Evolutionary conservation across 2,888 invertebrate genomes (phyloP), one percentile per base, ranked within the genome.

Genomic region (Drosophila conformis): DNA sequence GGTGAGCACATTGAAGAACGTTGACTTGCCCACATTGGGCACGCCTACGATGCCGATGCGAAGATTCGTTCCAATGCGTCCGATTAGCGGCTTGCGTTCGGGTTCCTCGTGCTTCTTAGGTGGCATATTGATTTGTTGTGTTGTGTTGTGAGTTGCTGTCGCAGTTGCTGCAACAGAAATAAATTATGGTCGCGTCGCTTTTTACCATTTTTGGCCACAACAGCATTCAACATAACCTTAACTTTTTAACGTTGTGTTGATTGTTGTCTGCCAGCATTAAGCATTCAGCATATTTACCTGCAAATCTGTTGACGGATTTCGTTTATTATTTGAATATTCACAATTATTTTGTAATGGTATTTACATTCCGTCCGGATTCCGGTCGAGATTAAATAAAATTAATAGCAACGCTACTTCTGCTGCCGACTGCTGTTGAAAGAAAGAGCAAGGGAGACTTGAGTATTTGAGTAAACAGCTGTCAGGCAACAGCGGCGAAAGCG

Each of bases 1-100:
- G 36, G 99, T 99, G 78, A 99, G 94, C 31, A 99, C 99, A 94
- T 99, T 99, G 95, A 99, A 99, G 94, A 99, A 99, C 59, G 99
- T 99, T 11, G 99, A 99, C 94, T 99, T 99, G 73, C 99, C 99
- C 74, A 99, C 99, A 94, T 99, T 99, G 35, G 99, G 99, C 66
- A 99, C 93, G 74, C 92, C 92, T 72, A 98, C 97, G 91, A 99
- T 99, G 69, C 99, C 99, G 86, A 98, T 97, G 94, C 98, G 98
- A 74, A 99, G 94, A 94, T 98, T 99, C 62, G 99, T 99, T 51
- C 99, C 99, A 71, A 99, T 96, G 83, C 99, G 95, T 31, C 99
- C 99, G 92, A 99, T 97, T 63, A 99, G 94, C 33, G 98, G 97
- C 89, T 98, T 98, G 91, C 95, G 95, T 93, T 98, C 98, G 21